phyloP scores from a whole-genome alignment of 2,888 invertebrate genomes.

The Craniophora ligustri region DNA sequence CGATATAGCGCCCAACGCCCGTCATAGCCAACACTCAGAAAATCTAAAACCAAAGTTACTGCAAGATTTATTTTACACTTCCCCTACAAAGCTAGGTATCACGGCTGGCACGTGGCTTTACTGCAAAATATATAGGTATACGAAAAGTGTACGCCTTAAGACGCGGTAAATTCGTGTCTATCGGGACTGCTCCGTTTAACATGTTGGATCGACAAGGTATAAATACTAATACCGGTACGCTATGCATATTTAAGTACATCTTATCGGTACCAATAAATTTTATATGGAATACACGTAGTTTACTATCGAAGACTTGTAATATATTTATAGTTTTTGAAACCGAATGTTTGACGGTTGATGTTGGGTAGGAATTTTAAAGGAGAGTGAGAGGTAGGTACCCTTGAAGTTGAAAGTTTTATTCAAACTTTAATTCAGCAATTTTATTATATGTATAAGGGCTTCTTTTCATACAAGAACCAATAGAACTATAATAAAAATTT shows the following conservation, averaged over 20 bases:
- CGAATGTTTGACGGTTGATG: neutral
- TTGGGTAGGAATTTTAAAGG: no score
- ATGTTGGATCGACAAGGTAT: slow-evolving; percentile 42
- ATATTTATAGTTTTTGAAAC: slow-evolving; percentile 27
- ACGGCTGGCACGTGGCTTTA: slow-evolving; percentile 26
- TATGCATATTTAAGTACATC: slow-evolving; percentile 37
- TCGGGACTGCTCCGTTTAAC: slow-evolving; percentile 49
- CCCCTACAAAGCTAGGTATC: slow-evolving; percentile 41
- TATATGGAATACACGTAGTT: slow-evolving; percentile 24
- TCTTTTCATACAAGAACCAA: no score
- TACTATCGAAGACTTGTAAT: slow-evolving; percentile 20
- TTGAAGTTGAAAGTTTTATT: neutral
- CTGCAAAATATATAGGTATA: slow-evolving; percentile 23
- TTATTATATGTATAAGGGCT: no score
- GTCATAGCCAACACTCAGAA: slow-evolving; percentile 38
- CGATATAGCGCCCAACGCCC: slow-evolving; percentile 22
- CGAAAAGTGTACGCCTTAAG: slow-evolving; percentile 42
- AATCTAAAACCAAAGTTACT: slow-evolving; percentile 37
- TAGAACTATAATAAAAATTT: no score
- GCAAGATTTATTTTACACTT: slow-evolving; percentile 40
- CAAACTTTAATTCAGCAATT: no score
- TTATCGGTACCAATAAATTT: slow-evolving; percentile 26
- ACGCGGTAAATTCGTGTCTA: slow-evolving; percentile 57
- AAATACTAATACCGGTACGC: slow-evolving; percentile 43
- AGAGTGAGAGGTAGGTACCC: no score